These are phyloP conservation scores for Xerus rutilus DNA, from an alignment of 2,797 vertebrate species.

Conservation along the genomic window DNA sequence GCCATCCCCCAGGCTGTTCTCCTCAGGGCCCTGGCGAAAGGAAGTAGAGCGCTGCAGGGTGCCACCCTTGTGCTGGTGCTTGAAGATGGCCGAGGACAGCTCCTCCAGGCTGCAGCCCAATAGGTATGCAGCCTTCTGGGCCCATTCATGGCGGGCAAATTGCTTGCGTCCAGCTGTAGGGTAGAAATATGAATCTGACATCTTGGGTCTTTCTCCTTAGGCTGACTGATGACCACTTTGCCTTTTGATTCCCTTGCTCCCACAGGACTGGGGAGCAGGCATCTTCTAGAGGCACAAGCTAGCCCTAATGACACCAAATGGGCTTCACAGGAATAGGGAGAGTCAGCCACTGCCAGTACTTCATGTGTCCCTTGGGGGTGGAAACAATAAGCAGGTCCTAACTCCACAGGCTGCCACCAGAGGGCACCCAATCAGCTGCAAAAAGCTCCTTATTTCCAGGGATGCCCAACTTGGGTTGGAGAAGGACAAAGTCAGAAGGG, in stretches of 20 bases:
- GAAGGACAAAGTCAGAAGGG: background rate
- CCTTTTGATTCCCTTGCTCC: background rate
- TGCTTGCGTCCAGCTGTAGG: constrained; percentile 94
- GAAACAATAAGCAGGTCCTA: background rate
- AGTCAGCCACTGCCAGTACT: background rate
- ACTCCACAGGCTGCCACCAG: constrained; percentile 22
- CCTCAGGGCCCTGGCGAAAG: constrained; percentile 95
- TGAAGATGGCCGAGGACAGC: constrained; percentile 97
- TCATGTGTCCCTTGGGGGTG: background rate
- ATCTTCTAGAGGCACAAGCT: background rate
- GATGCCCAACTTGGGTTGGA: background rate
- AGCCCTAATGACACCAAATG: background rate
- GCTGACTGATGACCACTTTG: background rate
- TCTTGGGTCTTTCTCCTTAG: background rate
- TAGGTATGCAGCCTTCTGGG: constrained; percentile 98
- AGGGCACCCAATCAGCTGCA: background rate
- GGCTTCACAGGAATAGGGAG: background rate
- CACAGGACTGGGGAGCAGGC: background rate
- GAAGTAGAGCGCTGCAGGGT: constrained; percentile 95
- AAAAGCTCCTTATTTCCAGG: background rate
- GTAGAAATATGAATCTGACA: constrained; percentile 1
- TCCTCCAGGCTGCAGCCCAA: constrained; percentile 97
- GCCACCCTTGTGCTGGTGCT: constrained; percentile 94
- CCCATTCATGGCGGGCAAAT: constrained; percentile 98
- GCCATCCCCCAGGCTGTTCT: constrained; percentile 89